Conservation (phyloP, 1,140 invertebrate species). For the Macrobrachium rosenbergii region DNA sequence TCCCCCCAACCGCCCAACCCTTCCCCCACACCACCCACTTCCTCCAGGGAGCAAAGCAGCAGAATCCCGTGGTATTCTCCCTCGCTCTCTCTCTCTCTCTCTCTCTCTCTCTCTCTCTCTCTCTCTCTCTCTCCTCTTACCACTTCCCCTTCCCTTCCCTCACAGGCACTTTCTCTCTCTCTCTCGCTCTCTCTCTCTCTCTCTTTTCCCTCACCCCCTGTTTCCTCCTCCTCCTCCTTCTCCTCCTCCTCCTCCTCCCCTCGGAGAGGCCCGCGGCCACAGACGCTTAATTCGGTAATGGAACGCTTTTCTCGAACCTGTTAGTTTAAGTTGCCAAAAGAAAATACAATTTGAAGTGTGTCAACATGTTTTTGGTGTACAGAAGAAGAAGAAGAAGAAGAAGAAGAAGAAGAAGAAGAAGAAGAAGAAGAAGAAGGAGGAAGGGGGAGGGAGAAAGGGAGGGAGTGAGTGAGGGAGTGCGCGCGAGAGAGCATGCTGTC, state of each 20-base stretch:
- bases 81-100: background rate
- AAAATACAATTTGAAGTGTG: slow-evolving; percentile 53
- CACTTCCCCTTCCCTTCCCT: background rate
- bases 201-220: background rate
- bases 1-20: background rate
- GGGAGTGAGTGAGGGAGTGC: background rate
- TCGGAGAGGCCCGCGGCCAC: background rate
- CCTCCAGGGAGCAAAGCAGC: background rate
- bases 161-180: background rate
- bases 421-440: too few relatives aligned
- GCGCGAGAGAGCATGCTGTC: background rate
- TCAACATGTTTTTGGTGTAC: slow-evolving; percentile 51
- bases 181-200: too few relatives aligned
- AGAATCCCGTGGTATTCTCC: background rate
- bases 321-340: slow-evolving; percentile 42
- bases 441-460: background rate
- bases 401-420: too few relatives aligned
- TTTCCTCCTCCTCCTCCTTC: background rate
- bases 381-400: background rate
- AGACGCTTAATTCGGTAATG: slow-evolving; percentile 46
- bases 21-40: background rate
- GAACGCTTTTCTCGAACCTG: slow-evolving; percentile 37
- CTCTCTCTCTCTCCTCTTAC: too few relatives aligned
- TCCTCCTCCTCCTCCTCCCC: background rate
- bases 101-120: background rate